Conservation (phyloP, 2,797 vertebrate genomes). For the Tragopan temminckii region DNA sequence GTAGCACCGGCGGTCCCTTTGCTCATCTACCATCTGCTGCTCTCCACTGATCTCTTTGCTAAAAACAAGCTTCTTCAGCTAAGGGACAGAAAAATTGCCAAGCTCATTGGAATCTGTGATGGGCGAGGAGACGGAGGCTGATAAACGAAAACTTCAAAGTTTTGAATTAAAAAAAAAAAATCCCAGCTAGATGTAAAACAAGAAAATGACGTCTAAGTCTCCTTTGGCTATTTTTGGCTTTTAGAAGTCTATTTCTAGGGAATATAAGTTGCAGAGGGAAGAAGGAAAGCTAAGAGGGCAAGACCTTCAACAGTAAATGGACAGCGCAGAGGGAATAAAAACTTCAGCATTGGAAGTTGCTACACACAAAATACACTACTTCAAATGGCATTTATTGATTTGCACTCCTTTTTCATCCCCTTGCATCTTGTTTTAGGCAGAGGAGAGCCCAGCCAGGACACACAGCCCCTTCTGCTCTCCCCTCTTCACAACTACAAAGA, state of each 20-base stretch:
- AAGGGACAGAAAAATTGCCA: constrained; percentile 46
- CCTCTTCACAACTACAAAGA: constrained; percentile 34
- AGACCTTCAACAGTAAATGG: constrained; percentile 64
- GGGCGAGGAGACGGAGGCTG: constrained; percentile 30
- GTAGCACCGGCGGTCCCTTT: constrained; percentile 40
- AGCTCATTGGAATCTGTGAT: constrained; percentile 60
- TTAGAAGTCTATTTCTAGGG: constrained; percentile 50
- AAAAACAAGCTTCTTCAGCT: constrained; percentile 63
- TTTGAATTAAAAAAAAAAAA: constrained; percentile 29
- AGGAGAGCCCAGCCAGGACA: constrained; percentile 36
- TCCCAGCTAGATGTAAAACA: constrained; percentile 66
- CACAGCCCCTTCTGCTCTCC: constrained; percentile 38
- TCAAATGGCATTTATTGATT: constrained; percentile 79
- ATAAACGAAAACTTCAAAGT: constrained; percentile 66
- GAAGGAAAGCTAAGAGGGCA: constrained; percentile 53
- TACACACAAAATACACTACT: constrained; percentile 4
- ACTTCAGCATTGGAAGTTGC: constrained; percentile 55
- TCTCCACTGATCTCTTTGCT: constrained; percentile 43
- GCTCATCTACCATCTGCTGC: constrained; percentile 56
- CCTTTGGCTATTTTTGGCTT: constrained; percentile 61
- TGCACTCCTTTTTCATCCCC: constrained; percentile 62
- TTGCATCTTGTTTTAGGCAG: constrained; percentile 62
- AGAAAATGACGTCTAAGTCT: constrained; percentile 56
- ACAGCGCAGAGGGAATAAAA: constrained; percentile 62
- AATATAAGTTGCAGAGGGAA: constrained; percentile 32